A percentile compares a stretch with the other conserved stretches of the same genome.
These are phyloP conservation scores for Pangasius djambal DNA, from an alignment of 2,797 vertebrate genomes.

Conservation along the genomic window DNA sequence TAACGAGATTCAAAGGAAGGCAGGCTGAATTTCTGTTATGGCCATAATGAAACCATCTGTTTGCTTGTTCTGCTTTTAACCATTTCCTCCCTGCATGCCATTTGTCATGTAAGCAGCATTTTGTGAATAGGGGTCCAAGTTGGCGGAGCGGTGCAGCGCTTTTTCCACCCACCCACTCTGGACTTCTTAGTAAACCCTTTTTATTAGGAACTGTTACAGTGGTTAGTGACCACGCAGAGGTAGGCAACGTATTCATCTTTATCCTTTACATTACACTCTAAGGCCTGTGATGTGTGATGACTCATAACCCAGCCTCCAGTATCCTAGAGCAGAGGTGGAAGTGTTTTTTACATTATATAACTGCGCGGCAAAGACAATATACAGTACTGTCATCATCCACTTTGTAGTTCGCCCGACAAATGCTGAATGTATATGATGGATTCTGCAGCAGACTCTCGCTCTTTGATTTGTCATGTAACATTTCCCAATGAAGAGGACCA, in stretches of 20 bases:
- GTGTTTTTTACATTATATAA: conserved; percentile 67
- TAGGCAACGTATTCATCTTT: conserved; percentile 47
- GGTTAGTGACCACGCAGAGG: conserved; percentile 51
- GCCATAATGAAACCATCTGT: conserved; percentile 59
- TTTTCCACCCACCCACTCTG: conserved; percentile 28
- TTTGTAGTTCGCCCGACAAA: conserved; percentile 59
- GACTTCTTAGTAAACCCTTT: conserved; percentile 51
- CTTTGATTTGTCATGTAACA: conserved; percentile 28
- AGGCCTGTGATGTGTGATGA: conserved; percentile 57
- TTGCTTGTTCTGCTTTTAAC: conserved; percentile 55
- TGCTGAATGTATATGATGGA: conserved; percentile 57
- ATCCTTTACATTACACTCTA: conserved; percentile 49
- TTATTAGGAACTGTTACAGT: conserved; percentile 60
- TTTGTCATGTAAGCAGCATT: conserved; percentile 52
- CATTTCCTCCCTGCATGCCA: conserved; percentile 49
- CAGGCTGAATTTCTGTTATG: conserved; percentile 38
- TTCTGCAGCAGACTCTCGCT: conserved; percentile 51
- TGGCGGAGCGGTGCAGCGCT: conserved; percentile 15
- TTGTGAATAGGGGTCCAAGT: conserved; percentile 33
- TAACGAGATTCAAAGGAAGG: conserved; percentile 20
- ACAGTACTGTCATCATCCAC: conserved; percentile 59
- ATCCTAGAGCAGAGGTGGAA: conserved; percentile 59
- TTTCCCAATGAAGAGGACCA: conserved; percentile 33
- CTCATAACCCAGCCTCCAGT: conserved; percentile 38
- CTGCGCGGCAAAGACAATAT: conserved; percentile 53